Evolutionary conservation across 2,888 invertebrate species (phyloP).

Genomic region (Morinoia aosen): DNA sequence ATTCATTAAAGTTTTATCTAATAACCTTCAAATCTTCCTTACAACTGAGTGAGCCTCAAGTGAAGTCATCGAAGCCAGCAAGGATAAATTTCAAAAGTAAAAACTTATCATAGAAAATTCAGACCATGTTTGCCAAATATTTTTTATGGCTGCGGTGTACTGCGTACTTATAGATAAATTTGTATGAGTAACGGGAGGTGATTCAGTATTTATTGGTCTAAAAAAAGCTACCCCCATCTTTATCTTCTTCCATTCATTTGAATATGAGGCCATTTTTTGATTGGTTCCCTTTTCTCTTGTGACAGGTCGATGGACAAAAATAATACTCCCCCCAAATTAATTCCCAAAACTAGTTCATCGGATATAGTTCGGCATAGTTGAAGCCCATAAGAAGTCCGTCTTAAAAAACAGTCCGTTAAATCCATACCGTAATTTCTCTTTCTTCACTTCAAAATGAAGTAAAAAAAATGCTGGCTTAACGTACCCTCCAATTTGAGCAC

Average conservation of each 20-base stretch:
- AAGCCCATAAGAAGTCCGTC: not conserved
- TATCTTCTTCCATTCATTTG: not conserved
- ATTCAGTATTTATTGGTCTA: too few species aligned
- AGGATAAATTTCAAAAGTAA: too few species aligned
- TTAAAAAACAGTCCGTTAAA: not conserved
- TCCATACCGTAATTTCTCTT: not conserved
- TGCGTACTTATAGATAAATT: too few species aligned
- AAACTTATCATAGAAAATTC: too few species aligned
- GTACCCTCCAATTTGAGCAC: not conserved
- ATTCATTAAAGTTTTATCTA: too few species aligned
- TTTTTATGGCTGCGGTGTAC: too few species aligned
- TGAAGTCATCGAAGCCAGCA: too few species aligned
- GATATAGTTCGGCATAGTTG: not conserved
- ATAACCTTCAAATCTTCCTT: too few species aligned
- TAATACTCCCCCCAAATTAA: not conserved
- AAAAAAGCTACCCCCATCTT: not conserved
- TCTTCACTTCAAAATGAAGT: not conserved
- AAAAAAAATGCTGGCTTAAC: not conserved
- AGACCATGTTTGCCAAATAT: too few species aligned
- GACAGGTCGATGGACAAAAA: not conserved
- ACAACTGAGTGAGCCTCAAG: too few species aligned
- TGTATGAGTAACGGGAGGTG: not conserved
- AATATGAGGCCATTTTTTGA: not conserved
- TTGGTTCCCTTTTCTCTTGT: not conserved
- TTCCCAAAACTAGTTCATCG: not conserved